Base-by-base conservation (phyloP, 2,888 invertebrate species). In the Idaea biselata region DNA sequence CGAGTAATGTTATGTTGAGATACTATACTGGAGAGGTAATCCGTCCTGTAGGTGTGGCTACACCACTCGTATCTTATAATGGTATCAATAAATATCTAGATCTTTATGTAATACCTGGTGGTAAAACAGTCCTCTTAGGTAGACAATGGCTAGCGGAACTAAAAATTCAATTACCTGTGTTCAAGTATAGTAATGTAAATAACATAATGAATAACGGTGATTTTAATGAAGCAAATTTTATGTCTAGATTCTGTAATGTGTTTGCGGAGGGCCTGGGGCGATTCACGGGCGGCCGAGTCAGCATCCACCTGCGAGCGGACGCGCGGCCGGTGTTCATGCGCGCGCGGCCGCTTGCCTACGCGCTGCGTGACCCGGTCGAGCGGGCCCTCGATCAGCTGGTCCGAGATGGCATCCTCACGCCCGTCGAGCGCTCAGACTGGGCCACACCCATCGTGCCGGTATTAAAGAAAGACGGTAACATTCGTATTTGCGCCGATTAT, bases 161-260 rank as follows among this genome's bases (percentile, higher is more conserved):
- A 57, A 31, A 56, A 32, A 62, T 64, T 16, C 58, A 11, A 7
- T 62, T 57, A 11, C 25, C 32, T 16, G 32, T 57, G 16, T 11
- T 55, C 32, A 32, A 16, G 16, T 53, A 32, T n/a, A 56, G 56
- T 6, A 18, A 14, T 31, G 16, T 62, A 18, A 31, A 56, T 1
- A 32, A 32, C 32, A 4, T 32, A 7, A 6, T 32, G 7, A 4
- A 6, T 32, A 0, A 56, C 16, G 58, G 18, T 1, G 16, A 53
- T 4, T 60, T 63, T 44, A 58, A 66, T 55, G 16, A 60, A 6
- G 14, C 16, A 8, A 17, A 32, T 4, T 60, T 63, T 17, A 64
- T 62, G 63, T 68, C 68, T 71, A 75, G 73, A 68, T 76, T 65
- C 59, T 64, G 55, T 72, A 59, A 73, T 1, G 75, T 75, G 44